A percentile compares a stretch with the other conserved stretches of the same genome.
Evolutionary conservation across 2,797 vertebrate species (phyloP).

Genomic region (Adelosebastes latens): DNA sequence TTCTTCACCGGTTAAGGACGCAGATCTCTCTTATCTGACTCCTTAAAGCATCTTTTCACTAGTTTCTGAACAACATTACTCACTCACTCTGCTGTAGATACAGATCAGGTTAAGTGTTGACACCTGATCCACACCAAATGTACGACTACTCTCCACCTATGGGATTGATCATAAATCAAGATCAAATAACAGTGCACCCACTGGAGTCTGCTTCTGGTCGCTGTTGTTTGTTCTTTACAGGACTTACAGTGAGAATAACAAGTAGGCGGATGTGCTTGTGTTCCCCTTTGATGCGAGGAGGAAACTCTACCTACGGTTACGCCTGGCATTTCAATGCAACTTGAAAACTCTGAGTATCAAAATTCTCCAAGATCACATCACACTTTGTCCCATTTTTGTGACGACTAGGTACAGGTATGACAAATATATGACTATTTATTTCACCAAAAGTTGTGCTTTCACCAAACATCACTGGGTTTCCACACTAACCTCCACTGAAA

Average conservation of each 20-base stretch:
- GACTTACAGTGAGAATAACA: constrained; percentile 14
- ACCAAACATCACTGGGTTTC: not conserved
- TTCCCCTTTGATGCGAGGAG: not conserved
- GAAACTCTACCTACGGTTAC: not conserved
- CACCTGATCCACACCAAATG: not conserved
- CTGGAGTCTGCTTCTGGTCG: not conserved
- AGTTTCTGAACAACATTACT: not conserved
- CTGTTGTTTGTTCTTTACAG: constrained; percentile 16
- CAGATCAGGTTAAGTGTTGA: not conserved
- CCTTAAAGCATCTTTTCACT: not conserved
- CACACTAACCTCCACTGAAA: not conserved
- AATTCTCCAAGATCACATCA: not conserved
- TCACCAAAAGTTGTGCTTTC: not conserved
- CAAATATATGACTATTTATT: not conserved
- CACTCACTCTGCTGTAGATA: not conserved
- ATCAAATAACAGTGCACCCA: constrained; percentile 18
- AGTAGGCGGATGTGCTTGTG: not conserved
- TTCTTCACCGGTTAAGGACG: not conserved
- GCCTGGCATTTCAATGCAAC: not conserved
- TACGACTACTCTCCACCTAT: not conserved
- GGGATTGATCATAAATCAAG: constrained; percentile 11
- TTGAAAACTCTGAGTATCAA: not conserved
- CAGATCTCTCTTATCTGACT: not conserved
- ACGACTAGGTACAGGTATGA: not conserved
- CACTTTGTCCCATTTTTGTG: not conserved